A percentile compares a stretch with the other conserved stretches of the same genome.
phyloP scores from a whole-genome alignment of 2,888 invertebrate genomes.

The Malthinus seriepunctatus region DNA sequence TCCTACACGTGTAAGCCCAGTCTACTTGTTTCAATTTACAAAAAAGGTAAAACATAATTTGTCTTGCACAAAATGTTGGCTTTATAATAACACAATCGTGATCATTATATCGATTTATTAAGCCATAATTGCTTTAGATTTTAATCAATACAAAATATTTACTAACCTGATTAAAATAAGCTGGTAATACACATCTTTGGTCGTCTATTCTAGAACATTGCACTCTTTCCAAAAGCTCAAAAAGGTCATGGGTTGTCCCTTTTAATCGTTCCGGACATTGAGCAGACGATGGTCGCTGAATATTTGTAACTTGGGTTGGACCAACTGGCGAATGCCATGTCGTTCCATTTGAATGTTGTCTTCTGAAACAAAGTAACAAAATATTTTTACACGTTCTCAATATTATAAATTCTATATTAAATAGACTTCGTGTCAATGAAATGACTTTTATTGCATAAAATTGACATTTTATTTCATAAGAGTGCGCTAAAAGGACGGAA shows the following conservation, averaged over 20 bases:
- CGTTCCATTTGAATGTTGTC: constrained; percentile 63
- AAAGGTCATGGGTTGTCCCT: constrained; percentile 74
- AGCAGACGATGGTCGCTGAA: constrained; percentile 31
- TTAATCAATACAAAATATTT: too few species aligned
- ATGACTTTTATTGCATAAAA: too few species aligned
- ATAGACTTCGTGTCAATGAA: not conserved
- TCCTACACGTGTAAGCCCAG: constrained; percentile 13
- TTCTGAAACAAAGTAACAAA: constrained; percentile 57
- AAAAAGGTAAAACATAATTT: too few species aligned
- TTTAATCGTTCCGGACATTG: constrained; percentile 57
- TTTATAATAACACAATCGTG: too few species aligned
- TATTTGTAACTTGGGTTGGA: constrained; percentile 33
- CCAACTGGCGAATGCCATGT: constrained; percentile 46
- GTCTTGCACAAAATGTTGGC: too few species aligned
- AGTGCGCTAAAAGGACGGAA: too few species aligned
- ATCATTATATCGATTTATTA: too few species aligned
- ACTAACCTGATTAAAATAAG: constrained; percentile 86
- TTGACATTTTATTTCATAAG: too few species aligned
- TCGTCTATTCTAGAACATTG: constrained; percentile 95
- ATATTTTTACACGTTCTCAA: not conserved
- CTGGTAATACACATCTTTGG: constrained; percentile 94
- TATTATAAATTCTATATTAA: not conserved
- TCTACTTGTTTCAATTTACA: constrained; percentile 8
- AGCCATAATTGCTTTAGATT: too few species aligned
- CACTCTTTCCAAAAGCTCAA: constrained; percentile 91